Percentiles rank a stretch among this genome's conserved stretches.
These are phyloP conservation scores for Glossophaga mutica DNA, from an alignment of 2,797 vertebrate species.

Conservation along the genomic window DNA sequence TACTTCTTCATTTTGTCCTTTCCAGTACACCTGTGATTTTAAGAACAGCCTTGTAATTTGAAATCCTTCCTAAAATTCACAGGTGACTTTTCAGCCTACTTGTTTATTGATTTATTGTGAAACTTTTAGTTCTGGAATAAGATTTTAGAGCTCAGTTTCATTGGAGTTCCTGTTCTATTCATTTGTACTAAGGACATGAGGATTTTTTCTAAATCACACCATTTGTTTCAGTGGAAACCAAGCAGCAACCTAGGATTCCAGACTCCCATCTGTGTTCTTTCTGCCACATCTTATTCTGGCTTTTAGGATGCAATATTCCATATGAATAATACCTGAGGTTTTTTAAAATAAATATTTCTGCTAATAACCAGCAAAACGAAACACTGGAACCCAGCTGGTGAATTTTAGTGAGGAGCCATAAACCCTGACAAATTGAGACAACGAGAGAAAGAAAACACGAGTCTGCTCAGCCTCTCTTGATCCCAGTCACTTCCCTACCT, in stretches of 20 bases:
- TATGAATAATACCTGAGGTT: neutral
- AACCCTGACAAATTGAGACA: neutral
- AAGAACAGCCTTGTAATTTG: neutral
- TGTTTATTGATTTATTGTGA: neutral
- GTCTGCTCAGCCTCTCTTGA: neutral
- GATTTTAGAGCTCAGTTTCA: neutral
- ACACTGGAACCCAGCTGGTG: neutral
- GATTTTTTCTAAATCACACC: neutral
- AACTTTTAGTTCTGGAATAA: neutral
- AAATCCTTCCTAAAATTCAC: slow-evolving; percentile 32
- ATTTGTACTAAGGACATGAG: neutral
- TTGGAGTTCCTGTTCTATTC: neutral
- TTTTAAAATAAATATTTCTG: neutral
- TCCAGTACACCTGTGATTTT: neutral
- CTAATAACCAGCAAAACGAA: neutral
- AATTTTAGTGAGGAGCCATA: neutral
- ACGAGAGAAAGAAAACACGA: neutral
- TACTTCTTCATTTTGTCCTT: neutral
- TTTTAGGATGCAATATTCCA: neutral
- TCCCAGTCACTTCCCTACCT: neutral
- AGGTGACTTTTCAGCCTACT: neutral
- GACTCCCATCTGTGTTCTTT: neutral
- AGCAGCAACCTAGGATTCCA: neutral
- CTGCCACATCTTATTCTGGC: neutral
- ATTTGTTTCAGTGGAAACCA: neutral